Percentiles rank a stretch among this genome's conserved stretches.
Evolutionary conservation across 1,140 invertebrate species (phyloP).

Genomic region (Lordiphosa clarofinis): DNA sequence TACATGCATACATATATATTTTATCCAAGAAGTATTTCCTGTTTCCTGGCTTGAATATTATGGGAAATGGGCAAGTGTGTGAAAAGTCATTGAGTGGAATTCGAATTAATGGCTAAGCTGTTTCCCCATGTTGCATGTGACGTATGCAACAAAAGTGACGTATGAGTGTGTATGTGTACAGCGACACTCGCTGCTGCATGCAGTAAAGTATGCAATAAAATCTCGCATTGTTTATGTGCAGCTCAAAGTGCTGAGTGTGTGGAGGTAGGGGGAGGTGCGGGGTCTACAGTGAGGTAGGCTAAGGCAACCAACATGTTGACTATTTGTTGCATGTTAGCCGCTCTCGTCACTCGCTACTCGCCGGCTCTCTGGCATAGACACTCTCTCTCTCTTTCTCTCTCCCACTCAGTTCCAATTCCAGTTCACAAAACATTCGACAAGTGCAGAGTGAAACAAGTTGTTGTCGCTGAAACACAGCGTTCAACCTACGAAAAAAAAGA

Average conservation of each 20-base stretch:
- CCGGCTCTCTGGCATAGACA: constrained; percentile 3
- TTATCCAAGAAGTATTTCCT: constrained; percentile 5
- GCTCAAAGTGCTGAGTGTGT: constrained; percentile 10
- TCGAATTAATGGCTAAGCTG: constrained; percentile 19
- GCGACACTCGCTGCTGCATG: constrained; percentile 58
- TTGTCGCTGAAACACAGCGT: constrained; percentile 74
- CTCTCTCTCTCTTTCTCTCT: background rate
- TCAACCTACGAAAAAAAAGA: constrained; percentile 46
- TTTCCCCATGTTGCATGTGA: constrained; percentile 61
- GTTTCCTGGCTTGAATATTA: background rate
- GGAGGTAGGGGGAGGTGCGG: background rate
- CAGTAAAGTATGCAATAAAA: constrained; percentile 77
- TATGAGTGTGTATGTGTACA: constrained; percentile 17
- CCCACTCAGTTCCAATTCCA: constrained; percentile 30
- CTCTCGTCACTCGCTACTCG: constrained; percentile 28
- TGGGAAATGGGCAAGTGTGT: constrained; percentile 6
- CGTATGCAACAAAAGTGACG: constrained; percentile 64
- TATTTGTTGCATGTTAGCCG: constrained; percentile 71
- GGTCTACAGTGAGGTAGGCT: constrained; percentile 67
- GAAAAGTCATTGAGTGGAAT: constrained; percentile 12
- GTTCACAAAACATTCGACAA: constrained; percentile 77
- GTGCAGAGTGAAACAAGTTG: constrained; percentile 77
- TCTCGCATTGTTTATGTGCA: constrained; percentile 76
- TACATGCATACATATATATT: constrained; percentile 3
- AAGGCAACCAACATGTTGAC: constrained; percentile 74